Base-by-base conservation (phyloP, 2,113 vertebrate species). In the Gambusia affinis region DNA sequence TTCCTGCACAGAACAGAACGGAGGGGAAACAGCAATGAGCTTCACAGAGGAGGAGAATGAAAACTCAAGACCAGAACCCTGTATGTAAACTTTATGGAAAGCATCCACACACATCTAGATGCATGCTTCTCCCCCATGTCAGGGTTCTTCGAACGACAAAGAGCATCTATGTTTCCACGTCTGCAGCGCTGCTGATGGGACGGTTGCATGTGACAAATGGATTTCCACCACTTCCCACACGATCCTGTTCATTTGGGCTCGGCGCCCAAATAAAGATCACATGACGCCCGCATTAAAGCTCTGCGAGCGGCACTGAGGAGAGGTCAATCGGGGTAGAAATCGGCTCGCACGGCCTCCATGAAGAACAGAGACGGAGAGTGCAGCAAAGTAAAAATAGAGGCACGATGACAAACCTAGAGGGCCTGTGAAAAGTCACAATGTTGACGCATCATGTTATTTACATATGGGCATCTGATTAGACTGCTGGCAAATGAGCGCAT, bases 1-100 rank as follows among this genome's bases (percentile, higher is more conserved):
- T 92, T 92, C 92, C 88, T 82, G 60, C 75, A 54, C 37, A 37
- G 75, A n/a, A 17, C 75, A 83, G 72, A 67, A 67, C 15, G 30
- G 33, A 39, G 64, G 44, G 67, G 70, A 44, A 63, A 70, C 35
- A 33, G n/a, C 22, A 35, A 62, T 35, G 51, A 37, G 47, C 6
- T 12, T 69, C 67, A 35, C 60, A 39, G 37, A 62, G 37, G 24
- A n/a, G 4, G 24, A 30, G 28, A 30, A 27, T 35, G 27, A 68
- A 5, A 69, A 19, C 78, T 8, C 27, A 61, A 24, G 51, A 72
- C 42, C 29, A 62, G 51, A 39, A 8, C 57, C 35, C 54, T 62
- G 47, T 24, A 65, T 62, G 62, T 30, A 66, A 70, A 71, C 19
- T 42, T 44, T 4, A 4, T 7, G 22, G 19, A 66, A 60, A 60